These are phyloP conservation scores for Dipodomys spectabilis DNA, from an alignment of 2,113 vertebrate genomes.

Conservation along the genomic window DNA sequence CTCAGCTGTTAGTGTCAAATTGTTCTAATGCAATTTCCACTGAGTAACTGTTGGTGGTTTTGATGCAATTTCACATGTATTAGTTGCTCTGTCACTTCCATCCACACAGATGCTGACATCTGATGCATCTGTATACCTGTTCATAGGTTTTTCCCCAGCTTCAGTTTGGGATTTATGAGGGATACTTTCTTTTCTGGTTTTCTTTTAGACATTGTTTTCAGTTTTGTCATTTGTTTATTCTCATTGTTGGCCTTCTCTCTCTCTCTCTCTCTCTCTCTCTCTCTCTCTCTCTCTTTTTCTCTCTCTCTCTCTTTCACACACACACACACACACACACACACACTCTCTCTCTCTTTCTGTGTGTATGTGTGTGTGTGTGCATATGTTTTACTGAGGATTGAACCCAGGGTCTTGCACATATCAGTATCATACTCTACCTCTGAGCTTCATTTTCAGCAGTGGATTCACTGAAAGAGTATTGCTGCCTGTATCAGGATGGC, in stretches of 20 bases:
- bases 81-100: neutral
- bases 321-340: too few relatives aligned
- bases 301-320: too few relatives aligned
- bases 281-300: too few relatives aligned
- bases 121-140: neutral
- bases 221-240: neutral
- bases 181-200: neutral
- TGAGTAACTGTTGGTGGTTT: neutral
- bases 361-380: neutral
- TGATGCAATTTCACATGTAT: neutral
- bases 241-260: neutral
- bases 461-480: neutral
- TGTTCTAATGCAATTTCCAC: neutral
- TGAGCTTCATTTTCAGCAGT: neutral
- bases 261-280: too few relatives aligned
- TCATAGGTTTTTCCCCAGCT: neutral
- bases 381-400: neutral
- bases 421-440: neutral
- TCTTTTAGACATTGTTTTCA: neutral
- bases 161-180: neutral
- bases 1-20: neutral
- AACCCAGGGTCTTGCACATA: neutral
- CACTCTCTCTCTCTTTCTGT: too few relatives aligned
- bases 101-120: neutral
- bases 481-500: neutral